phyloP scores from a whole-genome alignment of 2,888 invertebrate species.

The Malthinus flaveolus region DNA sequence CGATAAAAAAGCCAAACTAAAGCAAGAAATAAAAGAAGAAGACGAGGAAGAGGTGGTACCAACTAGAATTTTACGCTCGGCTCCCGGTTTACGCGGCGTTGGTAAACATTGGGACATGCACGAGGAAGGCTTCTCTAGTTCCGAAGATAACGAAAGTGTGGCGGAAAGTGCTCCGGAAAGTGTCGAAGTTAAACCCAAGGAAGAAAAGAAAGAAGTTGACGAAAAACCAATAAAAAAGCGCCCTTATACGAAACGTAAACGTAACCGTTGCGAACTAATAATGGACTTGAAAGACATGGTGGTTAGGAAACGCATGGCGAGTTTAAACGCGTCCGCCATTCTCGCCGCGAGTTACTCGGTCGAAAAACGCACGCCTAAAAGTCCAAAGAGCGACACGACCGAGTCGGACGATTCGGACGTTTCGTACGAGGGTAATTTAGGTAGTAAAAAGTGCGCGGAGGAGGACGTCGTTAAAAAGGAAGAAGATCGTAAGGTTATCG shows the following conservation, averaged over 20 bases:
- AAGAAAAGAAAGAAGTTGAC: background rate
- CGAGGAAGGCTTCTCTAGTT: conserved; percentile 65
- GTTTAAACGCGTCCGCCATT: conserved; percentile 87
- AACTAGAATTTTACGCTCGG: conserved; percentile 66
- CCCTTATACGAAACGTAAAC: conserved; percentile 58
- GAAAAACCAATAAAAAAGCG: conserved; percentile 54
- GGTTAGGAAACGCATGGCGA: conserved; percentile 88
- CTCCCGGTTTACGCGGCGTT: conserved; percentile 74
- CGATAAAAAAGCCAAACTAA: conserved; percentile 32
- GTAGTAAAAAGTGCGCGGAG: conserved; percentile 54
- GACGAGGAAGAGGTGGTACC: conserved; percentile 33
- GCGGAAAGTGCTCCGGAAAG: conserved; percentile 14
- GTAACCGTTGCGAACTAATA: conserved; percentile 65
- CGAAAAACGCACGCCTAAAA: conserved; percentile 63
- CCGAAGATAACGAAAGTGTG: conserved; percentile 42
- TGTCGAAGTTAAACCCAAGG: conserved; percentile 7
- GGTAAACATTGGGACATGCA: conserved; percentile 86
- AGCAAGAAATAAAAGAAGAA: conserved; percentile 25
- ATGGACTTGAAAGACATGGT: conserved; percentile 88
- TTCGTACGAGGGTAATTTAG: conserved; percentile 49
- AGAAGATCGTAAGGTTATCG: conserved; percentile 53
- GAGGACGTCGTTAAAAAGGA: conserved; percentile 58
- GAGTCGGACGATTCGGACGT: conserved; percentile 58
- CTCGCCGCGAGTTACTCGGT: conserved; percentile 81
- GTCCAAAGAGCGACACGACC: conserved; percentile 59